Evolutionary conservation across 30 jellyfish, hydroid and myxozoan species (phyloP).

Genomic region (Hydra vulgaris): DNA sequence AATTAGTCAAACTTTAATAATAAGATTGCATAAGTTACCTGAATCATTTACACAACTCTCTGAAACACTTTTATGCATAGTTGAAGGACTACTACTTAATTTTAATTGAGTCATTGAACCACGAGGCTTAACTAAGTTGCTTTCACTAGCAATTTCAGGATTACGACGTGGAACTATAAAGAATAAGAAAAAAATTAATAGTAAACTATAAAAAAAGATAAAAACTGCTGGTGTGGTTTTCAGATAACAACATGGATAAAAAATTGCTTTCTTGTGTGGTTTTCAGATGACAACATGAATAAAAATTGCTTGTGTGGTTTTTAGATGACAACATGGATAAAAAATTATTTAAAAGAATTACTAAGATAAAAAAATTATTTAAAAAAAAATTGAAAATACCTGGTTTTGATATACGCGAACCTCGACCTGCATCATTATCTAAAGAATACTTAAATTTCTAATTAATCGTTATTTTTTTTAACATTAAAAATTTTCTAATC

Average conservation of each 20-base stretch:
- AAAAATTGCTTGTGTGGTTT: too few relatives aligned
- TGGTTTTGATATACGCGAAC: background rate
- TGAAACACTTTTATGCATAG: background rate
- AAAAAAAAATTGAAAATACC: background rate
- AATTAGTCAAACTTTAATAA: too few relatives aligned
- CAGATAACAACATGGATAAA: too few relatives aligned
- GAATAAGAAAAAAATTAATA: background rate
- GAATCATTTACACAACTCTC: background rate
- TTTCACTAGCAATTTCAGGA: background rate
- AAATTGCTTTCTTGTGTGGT: too few relatives aligned
- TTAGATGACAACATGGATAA: too few relatives aligned
- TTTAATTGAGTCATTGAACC: background rate
- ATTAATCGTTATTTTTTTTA: too few relatives aligned
- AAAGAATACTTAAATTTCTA: too few relatives aligned
- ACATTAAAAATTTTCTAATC: too few relatives aligned
- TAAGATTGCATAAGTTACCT: background rate
- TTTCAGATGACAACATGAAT: too few relatives aligned
- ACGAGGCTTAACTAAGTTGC: background rate
- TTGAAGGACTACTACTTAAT: background rate
- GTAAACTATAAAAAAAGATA: background rate
- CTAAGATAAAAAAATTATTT: background rate
- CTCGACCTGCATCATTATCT: background rate
- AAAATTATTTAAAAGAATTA: too few relatives aligned
- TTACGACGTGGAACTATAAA: background rate
- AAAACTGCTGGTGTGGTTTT: too few relatives aligned